Evolutionary conservation across 2,113 vertebrate species (phyloP).

Genomic region (Tyrannus savana): DNA sequence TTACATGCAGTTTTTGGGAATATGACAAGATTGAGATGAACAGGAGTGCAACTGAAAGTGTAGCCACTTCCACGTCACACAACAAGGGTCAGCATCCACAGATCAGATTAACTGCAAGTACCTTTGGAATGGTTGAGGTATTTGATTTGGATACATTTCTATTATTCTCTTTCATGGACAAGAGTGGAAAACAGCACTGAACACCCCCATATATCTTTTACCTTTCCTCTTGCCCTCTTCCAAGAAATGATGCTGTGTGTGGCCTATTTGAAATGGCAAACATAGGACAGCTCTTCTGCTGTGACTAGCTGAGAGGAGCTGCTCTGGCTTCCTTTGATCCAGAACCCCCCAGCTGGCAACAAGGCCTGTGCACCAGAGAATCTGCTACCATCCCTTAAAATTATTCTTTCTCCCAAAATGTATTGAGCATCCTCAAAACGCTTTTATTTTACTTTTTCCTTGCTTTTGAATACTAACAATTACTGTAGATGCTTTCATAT

Average conservation of each 20-base stretch:
- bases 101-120: not conserved
- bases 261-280: not conserved
- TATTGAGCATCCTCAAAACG: not conserved
- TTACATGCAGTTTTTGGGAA: not conserved
- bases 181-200: not conserved
- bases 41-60: not conserved
- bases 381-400: not conserved
- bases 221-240: not conserved
- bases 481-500: not conserved
- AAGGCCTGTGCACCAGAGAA: not conserved
- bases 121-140: not conserved
- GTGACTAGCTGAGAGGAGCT: not conserved
- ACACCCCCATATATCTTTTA: fast-evolving
- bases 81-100: not conserved
- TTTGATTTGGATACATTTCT: not conserved
- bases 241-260: not conserved
- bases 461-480: not conserved
- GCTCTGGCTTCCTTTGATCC: not conserved
- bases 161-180: not conserved
- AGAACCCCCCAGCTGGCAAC: not conserved
- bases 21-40: fast-evolving
- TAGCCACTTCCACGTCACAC: not conserved
- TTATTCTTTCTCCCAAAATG: not conserved
- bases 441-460: not conserved
- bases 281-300: fast-evolving